A percentile compares a stretch with the other conserved stretches of the same genome.
These are phyloP conservation scores for Ophion slaviceki DNA, from an alignment of 2,888 invertebrate species.

Conservation along the genomic window DNA sequence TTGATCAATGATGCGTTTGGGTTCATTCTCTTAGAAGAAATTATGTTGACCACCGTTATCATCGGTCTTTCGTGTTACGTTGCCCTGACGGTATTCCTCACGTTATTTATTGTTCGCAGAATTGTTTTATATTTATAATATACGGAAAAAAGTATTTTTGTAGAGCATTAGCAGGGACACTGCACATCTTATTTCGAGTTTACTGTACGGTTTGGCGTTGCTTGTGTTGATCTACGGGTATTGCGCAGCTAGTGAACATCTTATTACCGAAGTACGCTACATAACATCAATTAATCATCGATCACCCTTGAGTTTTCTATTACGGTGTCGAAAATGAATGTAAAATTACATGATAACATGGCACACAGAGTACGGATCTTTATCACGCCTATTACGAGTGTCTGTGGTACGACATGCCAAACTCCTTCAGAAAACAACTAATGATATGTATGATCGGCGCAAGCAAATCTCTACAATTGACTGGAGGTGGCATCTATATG, in stretches of 20 bases:
- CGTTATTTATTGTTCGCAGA: neutral
- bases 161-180: slow-evolving; percentile 4
- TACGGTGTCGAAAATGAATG: neutral
- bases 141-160: neutral
- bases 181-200: neutral
- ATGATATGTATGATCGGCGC: slow-evolving; percentile 85
- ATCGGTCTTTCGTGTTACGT: slow-evolving; percentile 26
- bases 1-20: slow-evolving; percentile 58
- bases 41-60: slow-evolving; percentile 52
- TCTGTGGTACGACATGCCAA: slow-evolving; percentile 85
- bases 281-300: neutral
- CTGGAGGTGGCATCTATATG: slow-evolving; percentile 85
- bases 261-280: slow-evolving; percentile 64
- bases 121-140: neutral
- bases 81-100: no score
- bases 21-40: slow-evolving; percentile 59
- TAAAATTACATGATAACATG: neutral
- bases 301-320: neutral
- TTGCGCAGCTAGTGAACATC: slow-evolving; percentile 69
- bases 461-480: slow-evolving; percentile 84
- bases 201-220: slow-evolving; percentile 35
- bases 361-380: slow-evolving; percentile 34
- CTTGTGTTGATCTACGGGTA: slow-evolving; percentile 67
- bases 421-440: slow-evolving; percentile 82
- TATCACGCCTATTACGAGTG: slow-evolving; percentile 84